These are phyloP conservation scores for Bugulina stolonifera DNA, from an alignment of 2,888 invertebrate genomes.

Conservation along the genomic window DNA sequence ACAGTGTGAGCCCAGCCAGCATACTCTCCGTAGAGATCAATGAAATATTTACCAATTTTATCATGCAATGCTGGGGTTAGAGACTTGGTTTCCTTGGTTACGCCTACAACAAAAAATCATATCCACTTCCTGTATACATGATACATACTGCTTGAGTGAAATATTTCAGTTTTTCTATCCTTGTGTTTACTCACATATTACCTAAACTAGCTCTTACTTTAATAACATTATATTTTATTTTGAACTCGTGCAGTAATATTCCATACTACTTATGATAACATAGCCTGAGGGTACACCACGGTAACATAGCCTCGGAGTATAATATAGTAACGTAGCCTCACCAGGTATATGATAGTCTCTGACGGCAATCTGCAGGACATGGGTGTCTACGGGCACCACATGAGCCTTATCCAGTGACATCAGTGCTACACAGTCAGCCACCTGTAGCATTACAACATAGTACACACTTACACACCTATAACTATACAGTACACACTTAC, in stretches of 20 bases:
- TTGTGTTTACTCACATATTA: no score
- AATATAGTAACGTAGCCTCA: no score
- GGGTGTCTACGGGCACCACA: conserved; percentile 91
- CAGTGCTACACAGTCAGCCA: conserved; percentile 93
- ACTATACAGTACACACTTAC: neutral
- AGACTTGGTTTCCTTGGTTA: neutral
- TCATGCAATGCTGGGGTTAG: conserved; percentile 14
- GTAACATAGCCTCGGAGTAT: no score
- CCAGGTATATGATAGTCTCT: conserved; percentile 70
- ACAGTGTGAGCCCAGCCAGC: conserved; percentile 96
- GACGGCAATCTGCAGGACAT: conserved; percentile 84
- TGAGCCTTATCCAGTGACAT: conserved; percentile 87
- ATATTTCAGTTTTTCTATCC: no score
- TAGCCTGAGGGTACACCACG: no score
- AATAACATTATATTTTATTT: no score
- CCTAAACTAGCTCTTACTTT: no score
- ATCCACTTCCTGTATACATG: no score
- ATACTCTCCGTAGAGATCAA: conserved; percentile 57
- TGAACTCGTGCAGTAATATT: no score
- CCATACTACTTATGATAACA: no score
- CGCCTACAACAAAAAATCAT: neutral
- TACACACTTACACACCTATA: neutral
- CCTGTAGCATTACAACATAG: conserved; percentile 57
- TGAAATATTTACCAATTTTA: conserved; percentile 10
- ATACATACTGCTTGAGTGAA: no score